Evolutionary conservation across 92 coral and sea anemone genomes (phyloP), one percentile per base, ranked within the genome.

Genomic region (Muricea muricata): DNA sequence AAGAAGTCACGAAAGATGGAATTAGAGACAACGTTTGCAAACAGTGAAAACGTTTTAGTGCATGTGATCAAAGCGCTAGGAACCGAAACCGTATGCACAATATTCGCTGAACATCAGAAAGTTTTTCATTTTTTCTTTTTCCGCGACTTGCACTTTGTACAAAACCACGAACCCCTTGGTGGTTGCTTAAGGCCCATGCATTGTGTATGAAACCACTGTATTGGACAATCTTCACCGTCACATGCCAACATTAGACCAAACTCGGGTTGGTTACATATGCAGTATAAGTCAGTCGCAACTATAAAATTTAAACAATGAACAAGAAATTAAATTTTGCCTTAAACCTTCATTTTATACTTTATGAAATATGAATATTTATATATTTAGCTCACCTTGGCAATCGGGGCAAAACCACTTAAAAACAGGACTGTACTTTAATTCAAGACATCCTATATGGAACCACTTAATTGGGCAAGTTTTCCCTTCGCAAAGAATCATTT

Each of bases 371-470:
- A 23, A 65, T 23, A 12, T 12, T 29, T 15, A 65, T 15, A 4
- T 4, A 35, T 15, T 65, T 28, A 65, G 37, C 32, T 76, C 78
- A 84, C 88, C 88, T 74, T 84, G 65, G 52, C 88, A 85, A 50
- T 85, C 84, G 18, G 83, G 84, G 75, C 88, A 85, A 41, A 61
- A 69, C 88, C 88, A 85, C 75, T 11, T 54, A 63, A 50, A 75
- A 46, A 65, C 66, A 57, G 84, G 88, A 37, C 57, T 41, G 76
- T 37, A 61, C 26, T 57, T 30, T 2, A 75, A 63, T 0, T 71
- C 84, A 42, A 85, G 65, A 76, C 84, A 85, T 31, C 68, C 55
- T 12, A 57, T 35, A 32, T 75, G 88, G 35, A 84, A 84, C 88
- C 88, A 85, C 69, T 76, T 54, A 0, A 54, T 75, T 52, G 77